phyloP scores from a whole-genome alignment of 2,113 vertebrate species.

The Isurus oxyrinchus region DNA sequence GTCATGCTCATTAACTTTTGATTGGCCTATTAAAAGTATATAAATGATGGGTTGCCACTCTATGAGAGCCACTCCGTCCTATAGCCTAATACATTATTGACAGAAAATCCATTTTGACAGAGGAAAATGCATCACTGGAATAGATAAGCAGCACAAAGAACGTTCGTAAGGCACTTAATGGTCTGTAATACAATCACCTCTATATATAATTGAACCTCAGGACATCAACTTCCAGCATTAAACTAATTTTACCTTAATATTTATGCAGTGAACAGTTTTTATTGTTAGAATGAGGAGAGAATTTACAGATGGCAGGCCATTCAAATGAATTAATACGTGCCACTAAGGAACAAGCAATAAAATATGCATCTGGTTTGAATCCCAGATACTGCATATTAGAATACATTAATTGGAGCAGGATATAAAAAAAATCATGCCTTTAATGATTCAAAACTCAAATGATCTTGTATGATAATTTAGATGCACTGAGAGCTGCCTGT shows the following conservation, averaged over 20 bases:
- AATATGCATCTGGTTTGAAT: slow-evolving; percentile 31
- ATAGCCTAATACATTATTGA: background rate
- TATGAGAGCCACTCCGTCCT: background rate
- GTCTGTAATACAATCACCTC: slow-evolving; percentile 23
- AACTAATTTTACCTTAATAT: slow-evolving; percentile 19
- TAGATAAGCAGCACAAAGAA: background rate
- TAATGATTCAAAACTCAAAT: background rate
- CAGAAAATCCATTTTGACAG: background rate
- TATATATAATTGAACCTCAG: background rate
- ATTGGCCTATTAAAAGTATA: background rate
- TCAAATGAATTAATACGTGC: slow-evolving; percentile 16
- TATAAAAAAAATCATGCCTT: slow-evolving; percentile 3
- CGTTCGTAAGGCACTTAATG: background rate
- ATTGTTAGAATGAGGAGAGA: background rate
- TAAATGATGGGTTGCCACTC: background rate
- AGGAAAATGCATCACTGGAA: background rate
- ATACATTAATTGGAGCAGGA: slow-evolving; percentile 9
- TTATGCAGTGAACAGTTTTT: slow-evolving; percentile 24
- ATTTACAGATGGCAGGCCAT: slow-evolving; percentile 25
- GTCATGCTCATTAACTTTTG: slow-evolving; percentile 12
- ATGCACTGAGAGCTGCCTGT: background rate
- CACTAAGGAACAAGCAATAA: slow-evolving; percentile 11
- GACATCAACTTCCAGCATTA: background rate
- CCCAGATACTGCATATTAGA: background rate
- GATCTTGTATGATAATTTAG: slow-evolving; percentile 13